Conservation (phyloP, 2,797 vertebrate species). For the Gymnodraco acuticeps region DNA sequence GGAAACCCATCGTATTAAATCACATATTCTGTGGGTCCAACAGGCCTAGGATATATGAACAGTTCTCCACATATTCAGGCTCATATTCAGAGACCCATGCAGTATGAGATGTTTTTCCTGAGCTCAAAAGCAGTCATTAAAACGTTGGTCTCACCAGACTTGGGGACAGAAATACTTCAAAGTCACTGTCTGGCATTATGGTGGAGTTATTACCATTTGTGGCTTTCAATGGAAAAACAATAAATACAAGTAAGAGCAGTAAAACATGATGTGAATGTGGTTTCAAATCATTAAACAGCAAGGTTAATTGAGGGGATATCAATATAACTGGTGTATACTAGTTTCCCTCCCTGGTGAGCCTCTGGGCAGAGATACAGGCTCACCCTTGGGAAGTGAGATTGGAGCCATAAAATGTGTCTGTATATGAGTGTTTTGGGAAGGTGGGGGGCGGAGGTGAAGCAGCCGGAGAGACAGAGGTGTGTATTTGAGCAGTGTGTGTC, state of each 20-base stretch:
- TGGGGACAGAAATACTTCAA: slow-evolving; percentile 70
- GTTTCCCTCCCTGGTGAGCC: slow-evolving; percentile 59
- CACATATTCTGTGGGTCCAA: slow-evolving; percentile 37
- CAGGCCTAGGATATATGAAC: slow-evolving; percentile 45
- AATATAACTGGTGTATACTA: slow-evolving; percentile 62
- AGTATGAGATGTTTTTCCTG: slow-evolving; percentile 58
- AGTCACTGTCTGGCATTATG: slow-evolving; percentile 61
- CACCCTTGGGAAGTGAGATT: slow-evolving; percentile 47
- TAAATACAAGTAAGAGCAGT: slow-evolving; percentile 71
- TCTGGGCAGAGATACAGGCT: slow-evolving; percentile 59
- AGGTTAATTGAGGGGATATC: slow-evolving; percentile 69
- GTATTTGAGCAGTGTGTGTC: slow-evolving; percentile 39
- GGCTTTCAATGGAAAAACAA: slow-evolving; percentile 79
- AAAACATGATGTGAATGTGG: slow-evolving; percentile 56
- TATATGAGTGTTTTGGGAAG: slow-evolving; percentile 37
- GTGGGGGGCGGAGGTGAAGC: slow-evolving; percentile 50
- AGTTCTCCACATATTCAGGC: slow-evolving; percentile 46
- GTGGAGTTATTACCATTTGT: slow-evolving; percentile 71
- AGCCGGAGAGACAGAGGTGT: slow-evolving; percentile 55
- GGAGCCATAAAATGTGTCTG: slow-evolving; percentile 62
- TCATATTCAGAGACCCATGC: slow-evolving; percentile 51
- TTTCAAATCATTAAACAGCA: slow-evolving; percentile 71
- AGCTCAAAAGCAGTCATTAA: slow-evolving; percentile 62
- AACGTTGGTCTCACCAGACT: slow-evolving; percentile 57
- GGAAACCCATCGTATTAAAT: slow-evolving; percentile 41